Evolutionary conservation across 2,888 invertebrate genomes (phyloP), one percentile per base, ranked within the genome.

Genomic region (Habroteleia sp.): DNA sequence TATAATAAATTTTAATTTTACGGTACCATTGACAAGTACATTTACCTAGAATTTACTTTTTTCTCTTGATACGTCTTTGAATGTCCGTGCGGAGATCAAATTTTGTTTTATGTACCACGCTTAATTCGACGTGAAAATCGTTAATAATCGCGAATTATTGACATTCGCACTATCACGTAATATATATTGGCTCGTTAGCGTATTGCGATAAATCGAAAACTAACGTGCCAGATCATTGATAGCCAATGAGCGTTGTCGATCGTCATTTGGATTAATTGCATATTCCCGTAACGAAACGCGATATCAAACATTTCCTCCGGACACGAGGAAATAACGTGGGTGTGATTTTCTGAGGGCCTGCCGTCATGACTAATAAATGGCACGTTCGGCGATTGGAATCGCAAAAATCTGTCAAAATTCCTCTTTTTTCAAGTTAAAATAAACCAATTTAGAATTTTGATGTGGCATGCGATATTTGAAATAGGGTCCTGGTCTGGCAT

Each of bases 201-300:
- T 16, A 54, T 46, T 27, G 50, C 62, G 58, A 78, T 78, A 77
- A 79, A 78, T 79, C 77, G 77, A 71, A 66, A 76, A 77, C 75
- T 58, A 74, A 77, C 69, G 31, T 60, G 69, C 35, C 54, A 65
- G 77, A 75, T 77, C 74, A 72, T 63, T 44, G 74, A 69, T 74
- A 74, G 27, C 58, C 58, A 63, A 65, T 65, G 56, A 69, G 60
- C 33, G 65, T 58, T 63, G 42, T 68, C 62, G 56, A 69, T 69
- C 74, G 68, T 74, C 63, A 58, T 69, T 63, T 62, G 68, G 74
- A 74, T 74, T 68, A 74, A 74, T 74, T 69, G 62, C 56, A 35
- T 56, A 66, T 11, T 54, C 41, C 42, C 29, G 54, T 74, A 29
- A 66, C 42, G 7, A 46, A 41, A 25, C 16, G 25, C 63, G 44